Percentiles rank a stretch among this genome's conserved stretches.
phyloP scores from a whole-genome alignment of 1,140 invertebrate genomes.

The Campodea augens region DNA sequence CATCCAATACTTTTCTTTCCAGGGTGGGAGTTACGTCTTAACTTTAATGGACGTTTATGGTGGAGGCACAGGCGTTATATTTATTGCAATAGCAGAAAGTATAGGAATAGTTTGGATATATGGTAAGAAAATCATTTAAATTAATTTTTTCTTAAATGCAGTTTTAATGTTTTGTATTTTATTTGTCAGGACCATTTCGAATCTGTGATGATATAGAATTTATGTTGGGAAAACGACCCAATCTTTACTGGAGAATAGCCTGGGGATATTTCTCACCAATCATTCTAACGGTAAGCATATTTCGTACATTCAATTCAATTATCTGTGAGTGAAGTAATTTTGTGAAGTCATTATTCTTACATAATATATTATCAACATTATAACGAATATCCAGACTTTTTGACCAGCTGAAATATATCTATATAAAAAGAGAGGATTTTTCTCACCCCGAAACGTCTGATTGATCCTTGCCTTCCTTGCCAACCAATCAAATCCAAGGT shows the following conservation, averaged over 20 bases:
- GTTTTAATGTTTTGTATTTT: neutral
- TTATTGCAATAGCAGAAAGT: constrained; percentile 22
- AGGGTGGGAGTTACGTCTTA: constrained; percentile 24
- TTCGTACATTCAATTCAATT: constrained; percentile 5
- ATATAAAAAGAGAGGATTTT: too few relatives aligned
- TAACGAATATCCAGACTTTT: too few relatives aligned
- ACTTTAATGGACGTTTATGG: constrained; percentile 25
- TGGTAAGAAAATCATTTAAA: constrained; percentile 7
- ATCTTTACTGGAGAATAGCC: constrained; percentile 21
- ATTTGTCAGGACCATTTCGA: constrained; percentile 19
- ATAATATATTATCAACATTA: too few relatives aligned
- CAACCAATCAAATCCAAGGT: too few relatives aligned
- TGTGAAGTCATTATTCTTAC: too few relatives aligned
- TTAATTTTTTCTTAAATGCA: neutral
- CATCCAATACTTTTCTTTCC: constrained; percentile 4
- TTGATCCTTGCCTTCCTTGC: too few relatives aligned
- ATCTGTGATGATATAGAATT: constrained; percentile 25
- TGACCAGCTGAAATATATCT: too few relatives aligned
- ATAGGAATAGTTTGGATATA: constrained; percentile 26
- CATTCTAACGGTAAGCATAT: constrained; percentile 19
- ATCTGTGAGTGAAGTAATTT: too few relatives aligned
- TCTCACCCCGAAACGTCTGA: too few relatives aligned
- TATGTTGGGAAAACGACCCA: constrained; percentile 22
- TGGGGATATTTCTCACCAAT: constrained; percentile 22
- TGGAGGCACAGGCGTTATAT: constrained; percentile 18